Evolutionary conservation across 2,888 invertebrate genomes (phyloP).

Genomic region (Andrena bicolor): DNA sequence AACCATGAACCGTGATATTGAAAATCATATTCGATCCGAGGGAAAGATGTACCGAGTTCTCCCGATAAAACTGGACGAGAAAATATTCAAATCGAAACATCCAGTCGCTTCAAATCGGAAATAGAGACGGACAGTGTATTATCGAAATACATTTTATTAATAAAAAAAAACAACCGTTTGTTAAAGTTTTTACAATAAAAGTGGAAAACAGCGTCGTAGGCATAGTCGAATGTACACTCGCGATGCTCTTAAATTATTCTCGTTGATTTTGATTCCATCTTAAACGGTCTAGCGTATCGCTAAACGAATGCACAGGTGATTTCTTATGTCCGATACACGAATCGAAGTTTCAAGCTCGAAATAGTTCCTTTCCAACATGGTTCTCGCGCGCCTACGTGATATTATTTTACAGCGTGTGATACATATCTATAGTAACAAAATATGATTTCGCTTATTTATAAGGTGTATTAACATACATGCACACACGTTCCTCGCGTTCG

Average conservation of each 20-base stretch:
- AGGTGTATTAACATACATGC: constrained; percentile 76
- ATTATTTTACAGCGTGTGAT: constrained; percentile 82
- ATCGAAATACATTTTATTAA: constrained; percentile 73
- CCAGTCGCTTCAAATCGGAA: background rate
- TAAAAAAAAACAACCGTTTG: constrained; percentile 73
- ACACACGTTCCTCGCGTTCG: constrained; percentile 79
- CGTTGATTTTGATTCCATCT: constrained; percentile 22
- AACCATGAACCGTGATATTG: no score
- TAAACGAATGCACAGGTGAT: background rate
- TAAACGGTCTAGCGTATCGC: background rate
- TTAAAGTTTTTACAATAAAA: constrained; percentile 75
- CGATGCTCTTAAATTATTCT: constrained; percentile 22
- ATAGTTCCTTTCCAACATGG: background rate
- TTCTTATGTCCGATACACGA: background rate
- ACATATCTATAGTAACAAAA: constrained; percentile 82
- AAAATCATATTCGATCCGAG: background rate
- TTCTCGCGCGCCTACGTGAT: constrained; percentile 50
- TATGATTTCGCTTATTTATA: constrained; percentile 78
- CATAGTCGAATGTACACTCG: constrained; percentile 56
- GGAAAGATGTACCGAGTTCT: constrained; percentile 60
- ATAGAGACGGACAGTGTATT: constrained; percentile 10
- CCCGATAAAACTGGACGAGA: constrained; percentile 16
- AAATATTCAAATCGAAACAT: background rate
- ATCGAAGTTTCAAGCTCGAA: background rate
- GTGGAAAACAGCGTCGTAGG: constrained; percentile 65